Evolutionary conservation across 1,140 invertebrate species (phyloP).

Genomic region (Propsilocerus akamusi): DNA sequence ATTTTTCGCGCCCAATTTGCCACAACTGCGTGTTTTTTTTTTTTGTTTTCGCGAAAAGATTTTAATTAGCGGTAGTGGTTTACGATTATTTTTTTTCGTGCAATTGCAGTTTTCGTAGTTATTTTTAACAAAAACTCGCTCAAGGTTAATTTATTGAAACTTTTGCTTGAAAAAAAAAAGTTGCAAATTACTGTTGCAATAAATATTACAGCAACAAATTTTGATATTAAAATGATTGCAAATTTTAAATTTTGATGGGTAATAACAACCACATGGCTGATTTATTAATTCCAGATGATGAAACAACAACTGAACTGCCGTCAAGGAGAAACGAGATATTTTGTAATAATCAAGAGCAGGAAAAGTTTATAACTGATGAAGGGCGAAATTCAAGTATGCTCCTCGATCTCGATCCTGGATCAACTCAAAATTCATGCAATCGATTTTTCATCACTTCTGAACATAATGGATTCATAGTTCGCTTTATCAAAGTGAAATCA

Average conservation of each 20-base stretch:
- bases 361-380: constrained; percentile 16
- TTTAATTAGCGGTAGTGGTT: background rate
- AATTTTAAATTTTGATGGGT: background rate
- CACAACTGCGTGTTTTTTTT: background rate
- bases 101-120: too few relatives aligned
- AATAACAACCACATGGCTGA: background rate
- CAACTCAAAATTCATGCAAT: constrained; percentile 12
- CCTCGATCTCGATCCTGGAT: constrained; percentile 18
- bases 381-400: constrained; percentile 22
- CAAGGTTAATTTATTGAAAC: too few relatives aligned
- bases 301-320: constrained; percentile 6
- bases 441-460: constrained; percentile 18
- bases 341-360: constrained; percentile 1
- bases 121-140: too few relatives aligned
- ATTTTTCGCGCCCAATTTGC: background rate
- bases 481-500: constrained; percentile 19
- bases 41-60: background rate
- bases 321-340: background rate
- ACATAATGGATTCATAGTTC: constrained; percentile 20
- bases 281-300: constrained; percentile 11
- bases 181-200: background rate
- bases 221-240: background rate
- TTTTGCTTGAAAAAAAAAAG: background rate
- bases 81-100: background rate
- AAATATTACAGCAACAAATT: background rate